phyloP scores from a whole-genome alignment of 2,113 vertebrate genomes.

The Psophia crepitans region DNA sequence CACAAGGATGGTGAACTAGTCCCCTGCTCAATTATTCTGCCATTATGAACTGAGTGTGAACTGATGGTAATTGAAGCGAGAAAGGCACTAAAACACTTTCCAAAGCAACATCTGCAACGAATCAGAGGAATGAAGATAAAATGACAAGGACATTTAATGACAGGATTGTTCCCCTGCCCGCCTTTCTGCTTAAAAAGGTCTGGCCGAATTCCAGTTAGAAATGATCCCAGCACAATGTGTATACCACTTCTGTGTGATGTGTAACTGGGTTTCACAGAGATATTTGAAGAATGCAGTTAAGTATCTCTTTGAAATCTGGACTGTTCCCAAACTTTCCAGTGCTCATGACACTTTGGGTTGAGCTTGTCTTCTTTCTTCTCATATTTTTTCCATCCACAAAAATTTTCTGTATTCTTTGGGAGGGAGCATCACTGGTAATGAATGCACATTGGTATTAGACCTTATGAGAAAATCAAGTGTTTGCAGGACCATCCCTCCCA shows the following conservation, averaged over 20 bases:
- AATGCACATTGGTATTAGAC: not conserved
- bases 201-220: slow-evolving; percentile 61
- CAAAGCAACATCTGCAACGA: slow-evolving; percentile 62
- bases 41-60: slow-evolving; percentile 29
- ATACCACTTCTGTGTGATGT: slow-evolving; percentile 41
- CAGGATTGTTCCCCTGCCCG: slow-evolving; percentile 42
- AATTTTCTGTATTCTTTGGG: slow-evolving; percentile 23
- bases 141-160: slow-evolving; percentile 68
- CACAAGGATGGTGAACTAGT: not conserved
- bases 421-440: not conserved
- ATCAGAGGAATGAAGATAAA: slow-evolving; percentile 68
- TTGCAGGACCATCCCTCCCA: not conserved
- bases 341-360: not conserved
- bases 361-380: slow-evolving; percentile 18
- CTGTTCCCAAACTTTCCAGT: slow-evolving; percentile 14
- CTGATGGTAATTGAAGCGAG: slow-evolving; percentile 46
- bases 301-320: slow-evolving; percentile 64
- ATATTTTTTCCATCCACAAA: slow-evolving; percentile 11
- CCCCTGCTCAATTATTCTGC: slow-evolving; percentile 26
- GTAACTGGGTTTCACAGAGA: slow-evolving; percentile 30
- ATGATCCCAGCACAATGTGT: slow-evolving; percentile 31
- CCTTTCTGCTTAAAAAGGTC: slow-evolving; percentile 57
- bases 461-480: slow-evolving; percentile 2
- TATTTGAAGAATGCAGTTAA: slow-evolving; percentile 72
- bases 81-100: slow-evolving; percentile 48